Evolutionary conservation across 2,797 vertebrate genomes (phyloP), one percentile per base, ranked within the genome.

Genomic region (Choloepus didactylus): DNA sequence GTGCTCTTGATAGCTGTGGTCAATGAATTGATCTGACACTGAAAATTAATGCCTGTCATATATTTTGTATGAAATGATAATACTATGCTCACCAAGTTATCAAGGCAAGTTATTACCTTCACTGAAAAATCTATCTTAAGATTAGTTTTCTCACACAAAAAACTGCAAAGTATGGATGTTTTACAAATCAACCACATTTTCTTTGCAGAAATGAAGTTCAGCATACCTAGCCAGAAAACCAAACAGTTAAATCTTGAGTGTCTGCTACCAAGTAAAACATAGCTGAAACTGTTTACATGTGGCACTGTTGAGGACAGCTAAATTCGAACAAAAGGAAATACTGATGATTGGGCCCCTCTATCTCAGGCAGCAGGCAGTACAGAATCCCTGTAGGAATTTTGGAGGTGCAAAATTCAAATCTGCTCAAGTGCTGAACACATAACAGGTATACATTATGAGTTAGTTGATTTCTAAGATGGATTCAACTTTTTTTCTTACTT

Each of bases 21-120:
- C 98, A 98, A 97, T 97, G 97, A 97, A 98, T 97, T 98, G 97
- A 98, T 97, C 96, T 98, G 98, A 98, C 98, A 98, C 95, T 97
- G 97, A 97, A 97, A 98, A 98, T 98, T 97, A 98, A 98, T 98
- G 97, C 95, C 97, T 98, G 96, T 88, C 96, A 97, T 91, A 96
- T 94, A 96, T 97, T 98, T 97, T 98, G 82, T 93, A 89, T 98
- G 97, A 98, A 98, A 97, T 97, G 97, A 96, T 95, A 97, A 95
- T 98, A 93, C 94, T 79, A 54, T 97, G 91, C 87, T 97, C 97
- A 95, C 93, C 93, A 94, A 87, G 94, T 97, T 98, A 96, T 98
- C 97, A 98, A 97, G 97, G 93, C 93, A 97, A 96, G 88, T 97
- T 75, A 60, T 72, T 95, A 90, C 96, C 75, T 97, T 96, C 62